Base-by-base conservation (phyloP, 2,888 invertebrate species). In the Callimorpha dominula region DNA sequence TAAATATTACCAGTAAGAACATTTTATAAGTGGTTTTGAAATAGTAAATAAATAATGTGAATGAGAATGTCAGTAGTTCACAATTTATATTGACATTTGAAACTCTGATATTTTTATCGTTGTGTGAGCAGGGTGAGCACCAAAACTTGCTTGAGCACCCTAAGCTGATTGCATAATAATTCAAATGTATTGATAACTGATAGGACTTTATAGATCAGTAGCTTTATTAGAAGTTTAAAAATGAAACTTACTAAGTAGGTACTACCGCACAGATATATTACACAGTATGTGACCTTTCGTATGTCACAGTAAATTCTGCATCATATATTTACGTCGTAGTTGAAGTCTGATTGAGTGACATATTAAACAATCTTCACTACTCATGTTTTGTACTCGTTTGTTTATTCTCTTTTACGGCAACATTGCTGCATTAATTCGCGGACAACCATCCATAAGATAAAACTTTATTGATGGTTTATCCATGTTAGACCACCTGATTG, bases 401-500 rank as follows among this genome's bases (percentile, higher is more conserved):
- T 52, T 50, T 62, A 64, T 63, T 52, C 49, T 14, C 57, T 49
- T 73, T 68, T 65, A 71, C 65, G 12, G 63, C 15, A 63, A 46
- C 63, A 57, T 54, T 20, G 11, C 46, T 40, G 65, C 52, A 14
- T 65, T 62, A 71, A 69, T 68, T 20, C 14, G 46, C 20, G 31
- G 17, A 65, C 50, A 65, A 17, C 31, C 7, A 8, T 20, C 65
- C 52, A 71, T 71, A 68, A 68, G 15, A 54, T 43, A 65, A 49
- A 15, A 65, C 42, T 75, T 75, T 74, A 84, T 81, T 75, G 71
- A 82, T 84, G 71, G 66, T 62, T 49, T 62, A 9, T 20, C 82
- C 78, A 63, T 71, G 50, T 74, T 78, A 11, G 74, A 65, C 8
- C 14, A 0, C 63, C 49, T 78, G 84, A 82, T 82, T 77, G 78